Conservation (phyloP, 1,140 invertebrate genomes). For the Euwallacea fornicatus region DNA sequence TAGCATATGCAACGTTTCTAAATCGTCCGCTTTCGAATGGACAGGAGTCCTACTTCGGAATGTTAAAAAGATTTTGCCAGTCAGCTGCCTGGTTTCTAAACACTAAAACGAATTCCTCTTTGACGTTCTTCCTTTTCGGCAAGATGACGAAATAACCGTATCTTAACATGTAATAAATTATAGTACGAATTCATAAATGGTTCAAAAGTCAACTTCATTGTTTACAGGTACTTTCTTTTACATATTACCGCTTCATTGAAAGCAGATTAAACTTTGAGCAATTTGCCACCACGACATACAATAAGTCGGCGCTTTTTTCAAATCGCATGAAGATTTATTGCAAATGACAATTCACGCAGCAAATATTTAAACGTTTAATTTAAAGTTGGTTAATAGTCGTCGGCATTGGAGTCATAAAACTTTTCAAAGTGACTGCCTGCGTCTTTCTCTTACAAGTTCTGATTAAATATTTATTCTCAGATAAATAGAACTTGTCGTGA, state of each 20-base stretch:
- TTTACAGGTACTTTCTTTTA: too few relatives aligned
- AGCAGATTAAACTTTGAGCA: neutral
- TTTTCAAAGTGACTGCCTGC: conserved; percentile 4
- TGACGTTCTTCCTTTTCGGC: neutral
- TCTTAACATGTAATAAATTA: too few relatives aligned
- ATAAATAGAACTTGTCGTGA: neutral
- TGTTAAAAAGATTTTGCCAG: conserved; percentile 9
- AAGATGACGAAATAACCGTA: too few relatives aligned
- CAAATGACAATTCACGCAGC: conserved; percentile 10
- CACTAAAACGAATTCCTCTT: neutral
- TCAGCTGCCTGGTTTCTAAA: conserved; percentile 1
- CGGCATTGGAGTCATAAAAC: conserved; percentile 3
- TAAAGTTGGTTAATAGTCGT: conserved; percentile 16
- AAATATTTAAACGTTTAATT: conserved; percentile 14
- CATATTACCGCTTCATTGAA: neutral
- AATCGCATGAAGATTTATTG: conserved; percentile 5
- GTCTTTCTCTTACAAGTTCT: neutral
- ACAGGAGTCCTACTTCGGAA: conserved; percentile 14
- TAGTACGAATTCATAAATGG: too few relatives aligned
- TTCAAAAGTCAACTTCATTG: too few relatives aligned
- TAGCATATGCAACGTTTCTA: conserved; percentile 38
- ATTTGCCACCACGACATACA: neutral
- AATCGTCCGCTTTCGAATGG: conserved; percentile 24
- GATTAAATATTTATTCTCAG: conserved; percentile 17
- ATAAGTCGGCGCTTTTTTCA: neutral